Conservation (phyloP, 1,140 invertebrate species). For the Diploscapter pachys region DNA sequence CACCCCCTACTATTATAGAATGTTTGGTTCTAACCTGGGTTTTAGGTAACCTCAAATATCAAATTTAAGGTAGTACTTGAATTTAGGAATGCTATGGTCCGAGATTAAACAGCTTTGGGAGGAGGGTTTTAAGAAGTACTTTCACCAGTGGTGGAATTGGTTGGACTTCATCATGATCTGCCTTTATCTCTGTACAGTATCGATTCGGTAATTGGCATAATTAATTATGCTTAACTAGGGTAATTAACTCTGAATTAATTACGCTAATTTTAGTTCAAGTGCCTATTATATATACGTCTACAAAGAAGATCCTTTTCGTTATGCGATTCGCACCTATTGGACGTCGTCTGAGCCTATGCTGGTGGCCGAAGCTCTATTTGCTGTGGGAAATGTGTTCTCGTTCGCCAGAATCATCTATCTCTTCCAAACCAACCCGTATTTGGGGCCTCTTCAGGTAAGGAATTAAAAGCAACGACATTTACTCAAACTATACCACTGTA, state of each 20-base stretch:
- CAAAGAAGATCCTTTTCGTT: slow-evolving; percentile 39
- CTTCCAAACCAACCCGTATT: slow-evolving; percentile 63
- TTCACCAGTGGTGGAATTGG: slow-evolving; percentile 91
- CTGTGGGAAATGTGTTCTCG: slow-evolving; percentile 63
- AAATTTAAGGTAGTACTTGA: slow-evolving; percentile 58
- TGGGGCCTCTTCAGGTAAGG: slow-evolving; percentile 61
- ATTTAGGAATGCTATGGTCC: slow-evolving; percentile 75
- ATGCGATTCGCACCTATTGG: slow-evolving; percentile 51
- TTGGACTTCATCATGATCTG: slow-evolving; percentile 81
- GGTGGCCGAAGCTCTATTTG: slow-evolving; percentile 58
- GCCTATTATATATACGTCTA: slow-evolving; percentile 45
- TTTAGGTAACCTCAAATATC: slow-evolving; percentile 46
- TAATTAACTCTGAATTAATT: not conserved
- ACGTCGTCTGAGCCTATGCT: slow-evolving; percentile 57
- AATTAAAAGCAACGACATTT: not conserved
- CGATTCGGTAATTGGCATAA: slow-evolving; percentile 54
- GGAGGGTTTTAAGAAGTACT: slow-evolving; percentile 81
- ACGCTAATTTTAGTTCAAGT: slow-evolving; percentile 22
- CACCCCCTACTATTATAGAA: slow-evolving; percentile 81
- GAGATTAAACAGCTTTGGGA: slow-evolving; percentile 82
- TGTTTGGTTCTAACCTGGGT: slow-evolving; percentile 80
- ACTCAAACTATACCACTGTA: no score
- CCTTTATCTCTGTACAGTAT: slow-evolving; percentile 63
- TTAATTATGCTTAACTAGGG: slow-evolving; percentile 9
- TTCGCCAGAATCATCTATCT: slow-evolving; percentile 59